Conservation (phyloP, 2,113 vertebrate genomes). For the Sinocyclocheilus maitianheensis region DNA sequence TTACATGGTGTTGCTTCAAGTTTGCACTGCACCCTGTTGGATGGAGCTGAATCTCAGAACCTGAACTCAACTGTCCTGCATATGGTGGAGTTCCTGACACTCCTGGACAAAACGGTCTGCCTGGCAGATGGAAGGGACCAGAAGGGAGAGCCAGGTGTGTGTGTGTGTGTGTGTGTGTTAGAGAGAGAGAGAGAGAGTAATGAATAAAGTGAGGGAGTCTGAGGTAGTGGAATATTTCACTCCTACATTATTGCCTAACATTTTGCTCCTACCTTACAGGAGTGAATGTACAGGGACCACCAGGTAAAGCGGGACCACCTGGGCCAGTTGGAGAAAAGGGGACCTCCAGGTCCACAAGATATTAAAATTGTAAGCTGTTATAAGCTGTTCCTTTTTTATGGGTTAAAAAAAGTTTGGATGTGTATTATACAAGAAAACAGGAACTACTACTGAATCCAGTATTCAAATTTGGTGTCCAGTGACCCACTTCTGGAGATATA, state of each 20-base stretch:
- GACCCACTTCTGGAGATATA: too few species aligned
- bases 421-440: too few species aligned
- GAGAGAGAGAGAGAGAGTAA: neutral
- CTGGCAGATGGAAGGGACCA: slow-evolving; percentile 49
- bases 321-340: too few species aligned
- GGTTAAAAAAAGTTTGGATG: too few species aligned
- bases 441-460: too few species aligned
- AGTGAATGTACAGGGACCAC: slow-evolving; percentile 36
- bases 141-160: slow-evolving; percentile 49
- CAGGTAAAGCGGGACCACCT: slow-evolving; percentile 44
- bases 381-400: too few species aligned
- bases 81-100: slow-evolving; percentile 40
- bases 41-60: neutral
- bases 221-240: neutral
- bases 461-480: too few species aligned
- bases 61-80: slow-evolving; percentile 43
- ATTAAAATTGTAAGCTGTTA: too few species aligned
- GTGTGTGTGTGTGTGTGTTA: too few species aligned
- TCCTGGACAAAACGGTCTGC: slow-evolving; percentile 47
- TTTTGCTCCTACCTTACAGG: slow-evolving; percentile 21
- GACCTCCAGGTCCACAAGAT: too few species aligned
- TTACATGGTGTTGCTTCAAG: too few species aligned
- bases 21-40: too few species aligned
- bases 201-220: neutral
- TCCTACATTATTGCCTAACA: neutral